Evolutionary conservation across 23 tunicate genomes (phyloP).

Genomic region (Trididemnum miniatum): DNA sequence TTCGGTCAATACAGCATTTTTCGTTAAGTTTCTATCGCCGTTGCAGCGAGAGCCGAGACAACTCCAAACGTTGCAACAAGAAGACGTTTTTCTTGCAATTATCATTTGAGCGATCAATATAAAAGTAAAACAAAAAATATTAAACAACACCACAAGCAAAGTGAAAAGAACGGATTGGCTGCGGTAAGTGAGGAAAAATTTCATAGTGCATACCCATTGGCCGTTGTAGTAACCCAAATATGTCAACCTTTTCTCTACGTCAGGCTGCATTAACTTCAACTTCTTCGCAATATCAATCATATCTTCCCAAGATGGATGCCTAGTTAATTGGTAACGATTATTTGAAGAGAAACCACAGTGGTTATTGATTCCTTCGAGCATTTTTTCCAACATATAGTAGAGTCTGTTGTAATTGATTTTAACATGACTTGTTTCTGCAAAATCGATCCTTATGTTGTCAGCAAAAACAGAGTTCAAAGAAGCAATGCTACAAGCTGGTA

Average conservation of each 20-base stretch:
- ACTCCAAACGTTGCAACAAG: neutral
- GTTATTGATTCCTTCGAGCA: neutral
- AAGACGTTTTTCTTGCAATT: slow-evolving; percentile 20
- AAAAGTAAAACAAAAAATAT: neutral
- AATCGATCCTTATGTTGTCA: neutral
- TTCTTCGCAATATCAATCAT: neutral
- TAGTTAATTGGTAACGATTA: neutral
- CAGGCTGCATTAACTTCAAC: neutral
- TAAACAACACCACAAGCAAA: neutral
- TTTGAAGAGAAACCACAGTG: neutral
- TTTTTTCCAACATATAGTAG: neutral
- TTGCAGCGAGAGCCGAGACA: neutral
- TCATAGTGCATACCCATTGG: slow-evolving; percentile 19
- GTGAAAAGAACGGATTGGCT: slow-evolving; percentile 2
- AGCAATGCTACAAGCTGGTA: neutral
- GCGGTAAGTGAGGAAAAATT: neutral
- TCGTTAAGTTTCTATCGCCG: neutral
- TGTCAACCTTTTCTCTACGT: neutral
- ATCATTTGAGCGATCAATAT: slow-evolving; percentile 5
- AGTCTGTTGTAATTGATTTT: neutral
- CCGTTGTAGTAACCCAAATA: slow-evolving; percentile 10
- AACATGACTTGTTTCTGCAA: neutral
- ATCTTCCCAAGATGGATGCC: neutral
- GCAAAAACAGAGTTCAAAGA: neutral
- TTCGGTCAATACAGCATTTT: neutral